These are phyloP conservation scores for Hippolais icterina DNA, from an alignment of 2,113 vertebrate genomes.

Conservation along the genomic window DNA sequence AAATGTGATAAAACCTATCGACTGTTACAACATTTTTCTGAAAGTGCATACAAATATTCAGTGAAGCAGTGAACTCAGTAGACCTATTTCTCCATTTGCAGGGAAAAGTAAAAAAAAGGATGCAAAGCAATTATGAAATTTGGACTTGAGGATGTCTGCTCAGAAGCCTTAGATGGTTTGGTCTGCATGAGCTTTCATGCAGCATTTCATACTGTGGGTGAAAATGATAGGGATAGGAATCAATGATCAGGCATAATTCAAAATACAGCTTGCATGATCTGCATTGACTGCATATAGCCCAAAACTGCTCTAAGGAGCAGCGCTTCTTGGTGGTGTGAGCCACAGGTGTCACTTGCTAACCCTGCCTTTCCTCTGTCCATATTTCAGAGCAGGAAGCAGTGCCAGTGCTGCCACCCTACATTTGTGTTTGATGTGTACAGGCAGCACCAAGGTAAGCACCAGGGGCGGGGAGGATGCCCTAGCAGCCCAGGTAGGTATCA, in stretches of 20 bases:
- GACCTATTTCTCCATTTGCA: neutral
- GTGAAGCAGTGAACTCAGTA: neutral
- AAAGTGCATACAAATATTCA: neutral
- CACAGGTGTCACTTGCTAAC: neutral
- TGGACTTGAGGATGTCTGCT: neutral
- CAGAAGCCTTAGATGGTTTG: neutral
- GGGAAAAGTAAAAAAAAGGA: neutral
- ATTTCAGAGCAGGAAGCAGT: slow-evolving; percentile 15
- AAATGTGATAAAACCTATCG: neutral
- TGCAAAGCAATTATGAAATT: neutral
- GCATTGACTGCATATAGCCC: rapidly evolving
- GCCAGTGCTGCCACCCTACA: neutral
- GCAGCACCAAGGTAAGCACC: slow-evolving; percentile 38
- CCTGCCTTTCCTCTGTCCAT: neutral
- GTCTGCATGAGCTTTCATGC: neutral
- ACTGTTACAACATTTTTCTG: neutral
- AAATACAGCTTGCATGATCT: neutral
- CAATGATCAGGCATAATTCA: neutral
- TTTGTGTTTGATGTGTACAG: slow-evolving; percentile 14
- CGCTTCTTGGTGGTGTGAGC: neutral
- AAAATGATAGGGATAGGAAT: neutral
- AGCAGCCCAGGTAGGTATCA: neutral
- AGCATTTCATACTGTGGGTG: neutral
- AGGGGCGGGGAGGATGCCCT: rapidly evolving
- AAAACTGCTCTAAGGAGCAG: neutral